Conservation (phyloP, 2,888 invertebrate species). For the Lycaena phlaeas region DNA sequence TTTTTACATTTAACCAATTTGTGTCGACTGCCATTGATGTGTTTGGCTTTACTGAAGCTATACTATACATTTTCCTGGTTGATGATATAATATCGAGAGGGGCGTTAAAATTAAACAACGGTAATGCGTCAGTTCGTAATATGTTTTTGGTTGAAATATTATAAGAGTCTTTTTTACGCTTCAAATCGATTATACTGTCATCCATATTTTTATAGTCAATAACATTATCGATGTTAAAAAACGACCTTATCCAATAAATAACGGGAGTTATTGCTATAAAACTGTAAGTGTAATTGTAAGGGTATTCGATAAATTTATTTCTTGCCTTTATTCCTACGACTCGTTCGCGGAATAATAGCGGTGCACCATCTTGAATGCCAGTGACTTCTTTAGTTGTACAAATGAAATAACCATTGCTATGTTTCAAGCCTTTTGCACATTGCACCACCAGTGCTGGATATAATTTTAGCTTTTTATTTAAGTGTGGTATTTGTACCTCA, state of each 20-base stretch:
- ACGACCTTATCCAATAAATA: conserved; percentile 28
- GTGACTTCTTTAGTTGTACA: conserved; percentile 27
- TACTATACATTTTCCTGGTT: no score
- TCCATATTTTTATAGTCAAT: no score
- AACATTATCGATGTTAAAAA: no score
- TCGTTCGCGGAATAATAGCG: conserved; percentile 32
- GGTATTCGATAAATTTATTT: conserved; percentile 4
- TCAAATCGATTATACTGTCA: no score
- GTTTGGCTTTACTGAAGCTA: no score
- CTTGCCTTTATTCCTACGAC: conserved; percentile 23
- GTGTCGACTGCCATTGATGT: no score
- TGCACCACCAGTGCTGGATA: conserved; percentile 26
- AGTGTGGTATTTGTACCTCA: conserved; percentile 28
- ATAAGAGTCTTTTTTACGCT: no score
- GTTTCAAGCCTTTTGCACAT: conserved; percentile 23
- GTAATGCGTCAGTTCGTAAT: no score
- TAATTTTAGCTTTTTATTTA: conserved; percentile 21
- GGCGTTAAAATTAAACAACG: no score
- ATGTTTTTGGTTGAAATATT: no score
- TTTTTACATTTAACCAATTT: no score
- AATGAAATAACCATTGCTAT: conserved; percentile 25
- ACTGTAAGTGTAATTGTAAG: conserved; percentile 8
- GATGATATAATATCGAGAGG: no score
- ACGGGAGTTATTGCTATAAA: conserved; percentile 14
- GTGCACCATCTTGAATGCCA: conserved; percentile 31